Conservation (phyloP, 2,888 invertebrate species). For the Polylopha cassiicola region DNA sequence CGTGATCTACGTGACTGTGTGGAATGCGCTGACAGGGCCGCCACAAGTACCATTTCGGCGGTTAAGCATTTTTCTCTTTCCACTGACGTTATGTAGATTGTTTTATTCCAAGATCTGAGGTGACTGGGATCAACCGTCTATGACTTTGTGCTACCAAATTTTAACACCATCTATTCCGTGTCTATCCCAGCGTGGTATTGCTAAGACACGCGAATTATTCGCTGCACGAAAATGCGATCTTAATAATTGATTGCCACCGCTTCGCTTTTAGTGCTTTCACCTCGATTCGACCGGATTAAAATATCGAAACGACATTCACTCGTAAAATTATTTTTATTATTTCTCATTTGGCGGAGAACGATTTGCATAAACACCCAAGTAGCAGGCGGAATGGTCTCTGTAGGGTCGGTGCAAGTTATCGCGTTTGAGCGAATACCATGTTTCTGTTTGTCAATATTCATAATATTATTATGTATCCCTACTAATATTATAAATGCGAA, state of each 20-base stretch:
- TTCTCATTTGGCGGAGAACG: slow-evolving; percentile 45
- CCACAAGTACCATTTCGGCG: too few species aligned
- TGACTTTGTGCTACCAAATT: neutral
- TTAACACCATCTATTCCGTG: slow-evolving; percentile 10
- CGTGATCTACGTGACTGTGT: too few species aligned
- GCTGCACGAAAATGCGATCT: slow-evolving; percentile 27
- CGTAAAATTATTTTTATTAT: slow-evolving; percentile 43
- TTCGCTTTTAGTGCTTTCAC: slow-evolving; percentile 43
- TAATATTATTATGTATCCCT: too few species aligned
- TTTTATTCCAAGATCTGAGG: too few species aligned
- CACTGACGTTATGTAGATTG: too few species aligned
- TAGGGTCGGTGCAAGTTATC: slow-evolving; percentile 1
- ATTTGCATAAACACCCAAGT: slow-evolving; percentile 68
- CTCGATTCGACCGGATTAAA: slow-evolving; percentile 41
- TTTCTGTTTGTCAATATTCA: too few species aligned
- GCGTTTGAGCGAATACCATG: too few species aligned
- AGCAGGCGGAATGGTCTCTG: slow-evolving; percentile 43
- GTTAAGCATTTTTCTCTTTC: too few species aligned
- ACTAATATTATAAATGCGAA: too few species aligned
- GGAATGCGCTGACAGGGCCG: too few species aligned
- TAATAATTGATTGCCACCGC: slow-evolving; percentile 38
- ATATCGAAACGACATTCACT: slow-evolving; percentile 43
- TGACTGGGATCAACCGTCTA: too few species aligned
- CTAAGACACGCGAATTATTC: slow-evolving; percentile 14
- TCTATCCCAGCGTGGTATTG: slow-evolving; percentile 10